Evolutionary conservation across 53 echinoderm and acorn worm genomes (phyloP), one percentile per base, ranked within the genome.

Genomic region (Luidia sarsii): DNA sequence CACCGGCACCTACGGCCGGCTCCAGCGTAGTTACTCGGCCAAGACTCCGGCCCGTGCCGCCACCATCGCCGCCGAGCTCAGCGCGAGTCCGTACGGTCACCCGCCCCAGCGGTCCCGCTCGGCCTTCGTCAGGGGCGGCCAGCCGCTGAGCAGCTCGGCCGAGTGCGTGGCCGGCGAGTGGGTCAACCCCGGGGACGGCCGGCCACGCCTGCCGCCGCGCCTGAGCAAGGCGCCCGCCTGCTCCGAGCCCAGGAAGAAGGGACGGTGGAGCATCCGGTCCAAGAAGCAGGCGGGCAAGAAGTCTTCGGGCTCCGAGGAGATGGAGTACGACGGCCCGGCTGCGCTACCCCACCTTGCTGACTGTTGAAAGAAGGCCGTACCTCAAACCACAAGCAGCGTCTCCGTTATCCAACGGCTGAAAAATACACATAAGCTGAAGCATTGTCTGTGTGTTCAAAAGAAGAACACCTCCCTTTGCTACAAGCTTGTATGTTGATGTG

Each of bases 21-120:
- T 77, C 3, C 59, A 77, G 31, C 77, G 77, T 1, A 77, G 77
- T 48, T 77, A 77, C 77, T 77, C 77, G 30, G 77, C 77, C 7
- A 77, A 59, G 57, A 60, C 15, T 11, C 20, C 48, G 6, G 31
- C 46, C n/a, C 77, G 77, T 11, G 48, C 27, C 46, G 11, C 6
- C 41, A 41, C 41, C 41, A n/a, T n/a, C n/a, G n/a, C n/a, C n/a
- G 28, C 71, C 22, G 57, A 52, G 7, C 3, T 10, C 5, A 18
- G 10, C 43, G 71, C 50, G 32, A 52, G 52, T 0, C 37, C 52
- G 19, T 52, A 41, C 25, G 72, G 55, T 18, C 13, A 54, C 54
- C 20, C 45, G 0, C 77, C 59, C 29, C 60, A 59, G 29, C 77
- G 60, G 16, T 60, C 46, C 48, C 60, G 77, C 30, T 77, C 77